Evolutionary conservation across 2,113 vertebrate species (phyloP).

Genomic region (Macaca nemestrina): DNA sequence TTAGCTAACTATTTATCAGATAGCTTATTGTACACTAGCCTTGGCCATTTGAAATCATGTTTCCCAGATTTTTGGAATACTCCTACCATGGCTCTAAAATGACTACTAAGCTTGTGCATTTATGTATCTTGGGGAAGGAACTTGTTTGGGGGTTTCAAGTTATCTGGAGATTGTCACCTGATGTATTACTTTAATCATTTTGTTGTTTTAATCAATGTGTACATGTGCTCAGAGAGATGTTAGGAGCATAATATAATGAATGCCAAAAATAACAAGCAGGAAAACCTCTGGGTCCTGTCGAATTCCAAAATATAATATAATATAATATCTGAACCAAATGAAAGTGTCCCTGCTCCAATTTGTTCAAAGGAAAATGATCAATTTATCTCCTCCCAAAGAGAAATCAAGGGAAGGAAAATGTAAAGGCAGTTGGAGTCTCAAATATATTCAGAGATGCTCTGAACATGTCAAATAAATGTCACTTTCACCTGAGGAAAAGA

Average conservation of each 20-base stretch:
- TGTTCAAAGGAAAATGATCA: conserved; percentile 58
- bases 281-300: conserved; percentile 63
- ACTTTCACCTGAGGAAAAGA: conserved; percentile 55
- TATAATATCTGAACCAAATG: conserved; percentile 72
- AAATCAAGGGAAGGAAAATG: conserved; percentile 54
- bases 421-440: conserved; percentile 18
- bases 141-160: conserved; percentile 49
- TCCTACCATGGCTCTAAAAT: not conserved
- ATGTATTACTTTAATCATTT: conserved; percentile 73
- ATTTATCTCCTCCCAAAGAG: conserved; percentile 67
- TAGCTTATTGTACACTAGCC: not conserved
- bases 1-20: conserved; percentile 6
- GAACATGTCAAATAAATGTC: conserved; percentile 53
- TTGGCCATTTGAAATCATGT: not conserved
- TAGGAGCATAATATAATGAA: conserved; percentile 56
- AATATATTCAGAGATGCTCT: conserved; percentile 59
- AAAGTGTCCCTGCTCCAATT: conserved; percentile 63
- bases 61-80: not conserved
- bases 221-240: conserved; percentile 58
- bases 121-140: not conserved
- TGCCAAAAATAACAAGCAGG: conserved; percentile 64
- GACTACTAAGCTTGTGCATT: not conserved
- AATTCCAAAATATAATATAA: conserved; percentile 72
- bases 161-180: conserved; percentile 64
- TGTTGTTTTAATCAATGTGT: conserved; percentile 70